These are phyloP conservation scores for Meandrina meandrites DNA, from an alignment of 92 coral and sea anemone genomes.

Conservation along the genomic window DNA sequence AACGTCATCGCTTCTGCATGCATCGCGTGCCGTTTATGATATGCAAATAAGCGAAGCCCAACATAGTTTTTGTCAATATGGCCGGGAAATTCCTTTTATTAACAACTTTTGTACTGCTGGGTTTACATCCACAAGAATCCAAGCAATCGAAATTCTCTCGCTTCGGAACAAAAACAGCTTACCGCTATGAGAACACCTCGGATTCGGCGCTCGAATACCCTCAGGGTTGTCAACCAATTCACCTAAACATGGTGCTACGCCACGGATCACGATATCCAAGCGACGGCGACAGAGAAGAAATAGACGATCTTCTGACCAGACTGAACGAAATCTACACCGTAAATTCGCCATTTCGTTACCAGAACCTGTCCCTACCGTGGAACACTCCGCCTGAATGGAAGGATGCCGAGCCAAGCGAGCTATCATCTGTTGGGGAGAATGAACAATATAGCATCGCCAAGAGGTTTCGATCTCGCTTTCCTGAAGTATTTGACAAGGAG, in stretches of 20 bases:
- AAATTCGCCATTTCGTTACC: conserved; percentile 54
- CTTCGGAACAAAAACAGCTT: conserved; percentile 87
- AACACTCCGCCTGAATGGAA: conserved; percentile 53
- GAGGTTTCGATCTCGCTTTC: conserved; percentile 65
- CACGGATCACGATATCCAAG: conserved; percentile 92
- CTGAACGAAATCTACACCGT: conserved; percentile 51
- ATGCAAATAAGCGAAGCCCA: too few species aligned
- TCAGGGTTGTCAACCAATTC: conserved; percentile 63
- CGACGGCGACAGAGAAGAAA: conserved; percentile 36
- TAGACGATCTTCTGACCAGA: conserved; percentile 48
- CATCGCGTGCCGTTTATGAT: too few species aligned
- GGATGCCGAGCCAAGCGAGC: conserved; percentile 65
- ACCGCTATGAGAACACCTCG: conserved; percentile 53
- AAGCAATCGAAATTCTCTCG: conserved; percentile 8
- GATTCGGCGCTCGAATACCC: conserved; percentile 40
- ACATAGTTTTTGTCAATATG: neutral
- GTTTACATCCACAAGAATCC: neutral
- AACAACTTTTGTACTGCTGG: neutral
- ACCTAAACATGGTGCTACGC: conserved; percentile 80
- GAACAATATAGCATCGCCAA: conserved; percentile 73
- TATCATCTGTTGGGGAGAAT: conserved; percentile 67
- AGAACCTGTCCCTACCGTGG: conserved; percentile 82
- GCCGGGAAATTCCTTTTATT: neutral
- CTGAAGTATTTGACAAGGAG: conserved; percentile 49
- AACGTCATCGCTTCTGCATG: too few species aligned